Base-by-base conservation (phyloP, 2,888 invertebrate genomes). In the Drepana falcataria region DNA sequence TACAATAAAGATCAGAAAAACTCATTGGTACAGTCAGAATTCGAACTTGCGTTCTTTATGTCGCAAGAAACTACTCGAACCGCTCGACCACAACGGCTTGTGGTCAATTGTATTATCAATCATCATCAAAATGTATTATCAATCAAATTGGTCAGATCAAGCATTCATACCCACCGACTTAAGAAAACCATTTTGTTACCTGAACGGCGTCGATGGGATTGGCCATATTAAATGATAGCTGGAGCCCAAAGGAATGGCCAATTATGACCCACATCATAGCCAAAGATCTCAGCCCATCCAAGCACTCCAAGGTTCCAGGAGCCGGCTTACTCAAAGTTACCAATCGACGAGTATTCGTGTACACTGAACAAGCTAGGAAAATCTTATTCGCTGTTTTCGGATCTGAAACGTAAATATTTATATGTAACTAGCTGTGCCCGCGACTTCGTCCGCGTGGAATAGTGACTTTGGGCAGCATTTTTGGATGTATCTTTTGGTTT, bases 201-300 rank as follows among this genome's bases (percentile, higher is more conserved):
- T 2, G 1, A 3, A 35, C 2, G 2, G 44, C 6, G n/a, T 69
- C 71, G 3, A 57, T 0, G n/a, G 57, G 58, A 40, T 77, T 78
- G 1, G 65, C 55, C 21, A 21, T 21, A 21, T 21, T 21, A 21
- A 21, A 21, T 21, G 21, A 21, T 21, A 21, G 21, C 1, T 21
- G 21, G 21, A 21, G 21, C 21, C 21, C 51, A 7, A 70, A 75
- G 0, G 72, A 64, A 53, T 91, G 91, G 0, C 83, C 83, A 7
- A 82, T 35, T 4, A 91, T 66, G 9, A 91, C 76, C 91, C 91
- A 91, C 35, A 81, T 56, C 75, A 87, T 87, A 9, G 87, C 83
- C 0, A 89, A 53, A 0, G 81, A 68, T 54, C 87, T 73, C 7
- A 91, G 74, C 1, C 91, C 91, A 62, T 88, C 80, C 33, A 91